Evolutionary conservation across 2,888 invertebrate genomes (phyloP), one percentile per base, ranked within the genome.

Genomic region (Nebria salina): DNA sequence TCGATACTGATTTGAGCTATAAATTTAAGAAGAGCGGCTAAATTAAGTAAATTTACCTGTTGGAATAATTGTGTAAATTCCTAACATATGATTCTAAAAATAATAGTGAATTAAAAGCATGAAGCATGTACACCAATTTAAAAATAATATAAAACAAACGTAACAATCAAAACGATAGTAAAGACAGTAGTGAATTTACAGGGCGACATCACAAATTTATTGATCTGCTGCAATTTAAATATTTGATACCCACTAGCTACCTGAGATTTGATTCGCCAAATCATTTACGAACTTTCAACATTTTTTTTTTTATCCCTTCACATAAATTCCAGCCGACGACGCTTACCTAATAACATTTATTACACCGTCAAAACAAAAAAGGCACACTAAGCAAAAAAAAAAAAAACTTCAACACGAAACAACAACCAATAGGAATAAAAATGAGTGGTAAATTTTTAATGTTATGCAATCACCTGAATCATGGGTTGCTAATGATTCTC

Each of bases 401-500:
- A 54, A 13, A 54, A 54, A 54, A 54, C 54, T 54, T 54, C 54
- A 54, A 54, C 66, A 81, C 68, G 79, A 70, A 78, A 72, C 79
- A 76, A 82, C 77, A 75, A 43, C 43, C 20, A 25, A 79, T 34
- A 34, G 43, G 15, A 65, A 68, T 65, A 82, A 65, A 76, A 68
- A 65, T 78, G 42, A 78, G 74, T 54, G 4, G 54, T 54, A 6
- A 54, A 11, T 54, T 54, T 54, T 54, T 54, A 54, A 13, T 54
- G 13, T 54, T 54, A 54, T 54, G 54, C 54, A 86, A 85, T 90
- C 93, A 94, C 94, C 94, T 94, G 94, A 94, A 91, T 94, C 94
- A 90, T 94, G 93, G 85, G 94, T 94, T 90, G 93, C 93, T 89
- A 94, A 92, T 85, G 94, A 94, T 89, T 94, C 94, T 91, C 94